phyloP scores from a whole-genome alignment of 2,797 vertebrate species.

The Hoplostethus mediterraneus region DNA sequence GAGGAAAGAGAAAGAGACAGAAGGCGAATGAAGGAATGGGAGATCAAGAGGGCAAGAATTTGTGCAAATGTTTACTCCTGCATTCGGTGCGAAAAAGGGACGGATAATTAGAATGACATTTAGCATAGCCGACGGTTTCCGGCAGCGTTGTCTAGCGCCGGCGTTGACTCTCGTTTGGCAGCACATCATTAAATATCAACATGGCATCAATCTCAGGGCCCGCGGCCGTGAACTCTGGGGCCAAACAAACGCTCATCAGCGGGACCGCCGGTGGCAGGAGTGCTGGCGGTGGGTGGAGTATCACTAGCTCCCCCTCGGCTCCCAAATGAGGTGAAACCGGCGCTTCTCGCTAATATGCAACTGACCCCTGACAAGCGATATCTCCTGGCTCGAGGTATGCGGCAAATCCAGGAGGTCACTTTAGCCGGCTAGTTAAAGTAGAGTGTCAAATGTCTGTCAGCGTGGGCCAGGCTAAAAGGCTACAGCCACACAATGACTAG shows the following conservation, averaged over 20 bases:
- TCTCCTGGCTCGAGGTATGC: slow-evolving; percentile 41
- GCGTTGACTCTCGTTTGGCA: slow-evolving; percentile 57
- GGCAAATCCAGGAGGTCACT: slow-evolving; percentile 54
- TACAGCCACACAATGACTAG: slow-evolving; percentile 23
- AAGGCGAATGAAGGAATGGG: neutral
- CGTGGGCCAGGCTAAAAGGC: slow-evolving; percentile 38
- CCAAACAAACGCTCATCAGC: slow-evolving; percentile 77
- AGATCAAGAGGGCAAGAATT: slow-evolving; percentile 45
- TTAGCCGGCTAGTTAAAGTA: slow-evolving; percentile 61
- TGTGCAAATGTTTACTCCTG: slow-evolving; percentile 80
- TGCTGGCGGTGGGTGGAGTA: slow-evolving; percentile 51
- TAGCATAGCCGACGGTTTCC: slow-evolving; percentile 57
- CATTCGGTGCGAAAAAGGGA: slow-evolving; percentile 56
- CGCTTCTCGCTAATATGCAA: slow-evolving; percentile 48
- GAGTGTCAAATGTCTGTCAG: slow-evolving; percentile 70
- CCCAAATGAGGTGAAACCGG: slow-evolving; percentile 65
- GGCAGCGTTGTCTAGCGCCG: slow-evolving; percentile 45
- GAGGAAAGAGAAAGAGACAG: slow-evolving; percentile 10
- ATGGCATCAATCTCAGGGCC: slow-evolving; percentile 75
- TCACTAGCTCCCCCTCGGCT: slow-evolving; percentile 35
- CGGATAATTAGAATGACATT: slow-evolving; percentile 87
- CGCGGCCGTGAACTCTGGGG: slow-evolving; percentile 67
- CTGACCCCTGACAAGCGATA: slow-evolving; percentile 62
- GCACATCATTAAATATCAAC: slow-evolving; percentile 86
- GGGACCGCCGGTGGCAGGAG: slow-evolving; percentile 43